Conservation (phyloP, 2,797 vertebrate genomes). For the Hapalemur alaotrensis region DNA sequence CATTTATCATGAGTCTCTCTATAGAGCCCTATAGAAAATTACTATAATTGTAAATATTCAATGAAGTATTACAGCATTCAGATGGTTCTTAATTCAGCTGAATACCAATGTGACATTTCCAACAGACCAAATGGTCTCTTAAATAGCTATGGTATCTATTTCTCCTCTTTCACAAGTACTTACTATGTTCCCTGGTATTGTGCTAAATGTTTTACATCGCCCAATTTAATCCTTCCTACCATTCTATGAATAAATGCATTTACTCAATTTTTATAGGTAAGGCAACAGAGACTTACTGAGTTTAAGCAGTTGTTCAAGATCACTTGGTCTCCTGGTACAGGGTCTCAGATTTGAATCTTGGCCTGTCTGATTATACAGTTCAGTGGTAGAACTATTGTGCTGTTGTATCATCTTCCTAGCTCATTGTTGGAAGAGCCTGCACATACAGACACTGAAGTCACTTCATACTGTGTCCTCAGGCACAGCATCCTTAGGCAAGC, state of each 20-base stretch:
- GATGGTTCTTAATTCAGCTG: neutral
- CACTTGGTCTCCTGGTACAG: neutral
- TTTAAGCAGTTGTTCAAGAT: neutral
- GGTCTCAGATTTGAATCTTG: neutral
- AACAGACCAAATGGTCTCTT: neutral
- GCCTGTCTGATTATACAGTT: neutral
- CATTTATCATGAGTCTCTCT: neutral
- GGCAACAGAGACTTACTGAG: neutral
- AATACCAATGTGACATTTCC: neutral
- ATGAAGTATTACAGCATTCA: neutral
- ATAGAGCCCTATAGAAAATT: neutral
- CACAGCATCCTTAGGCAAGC: neutral
- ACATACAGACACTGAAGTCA: neutral
- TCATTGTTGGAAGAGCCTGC: neutral
- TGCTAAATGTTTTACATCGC: neutral
- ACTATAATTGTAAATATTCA: slow-evolving; percentile 26
- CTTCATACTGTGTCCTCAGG: neutral
- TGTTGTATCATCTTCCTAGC: neutral
- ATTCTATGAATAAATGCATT: neutral
- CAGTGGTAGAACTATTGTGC: neutral
- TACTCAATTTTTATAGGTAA: neutral
- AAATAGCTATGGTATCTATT: neutral
- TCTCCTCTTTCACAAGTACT: neutral
- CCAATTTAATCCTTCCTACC: neutral
- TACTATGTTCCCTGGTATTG: neutral